Evolutionary conservation across 2,797 vertebrate species (phyloP).

Genomic region (Diplodus sargus): DNA sequence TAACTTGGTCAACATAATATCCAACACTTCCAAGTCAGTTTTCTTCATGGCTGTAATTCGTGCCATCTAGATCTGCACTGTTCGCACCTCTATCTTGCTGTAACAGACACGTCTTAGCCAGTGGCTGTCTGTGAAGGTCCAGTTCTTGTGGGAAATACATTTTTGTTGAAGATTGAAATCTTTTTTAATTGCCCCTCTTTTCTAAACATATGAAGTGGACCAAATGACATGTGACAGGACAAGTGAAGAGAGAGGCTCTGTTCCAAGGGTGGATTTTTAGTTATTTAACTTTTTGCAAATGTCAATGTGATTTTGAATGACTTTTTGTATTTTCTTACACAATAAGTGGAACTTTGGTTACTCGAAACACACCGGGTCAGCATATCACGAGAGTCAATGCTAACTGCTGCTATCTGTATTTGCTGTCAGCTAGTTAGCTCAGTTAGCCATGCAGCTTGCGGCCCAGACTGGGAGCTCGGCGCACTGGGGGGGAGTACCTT

Average conservation of each 20-base stretch:
- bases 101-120: not conserved
- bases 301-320: not conserved
- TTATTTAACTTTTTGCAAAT: not conserved
- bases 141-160: not conserved
- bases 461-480: too few relatives aligned
- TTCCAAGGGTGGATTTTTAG: not conserved
- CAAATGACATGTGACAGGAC: not conserved
- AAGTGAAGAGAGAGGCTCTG: slow-evolving; percentile 1
- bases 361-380: too few relatives aligned
- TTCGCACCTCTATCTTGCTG: not conserved
- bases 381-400: too few relatives aligned
- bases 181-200: not conserved
- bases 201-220: not conserved
- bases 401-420: too few relatives aligned
- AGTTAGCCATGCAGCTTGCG: too few relatives aligned
- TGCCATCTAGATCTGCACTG: not conserved
- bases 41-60: not conserved
- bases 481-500: too few relatives aligned
- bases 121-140: not conserved
- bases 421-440: too few relatives aligned
- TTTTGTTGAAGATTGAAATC: slow-evolving; percentile 3
- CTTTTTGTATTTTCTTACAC: not conserved
- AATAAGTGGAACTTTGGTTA: not conserved
- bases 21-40: not conserved
- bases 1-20: not conserved